These are phyloP conservation scores for Acrocephalus arundinaceus DNA, from an alignment of 2,113 vertebrate genomes.

Conservation along the genomic window DNA sequence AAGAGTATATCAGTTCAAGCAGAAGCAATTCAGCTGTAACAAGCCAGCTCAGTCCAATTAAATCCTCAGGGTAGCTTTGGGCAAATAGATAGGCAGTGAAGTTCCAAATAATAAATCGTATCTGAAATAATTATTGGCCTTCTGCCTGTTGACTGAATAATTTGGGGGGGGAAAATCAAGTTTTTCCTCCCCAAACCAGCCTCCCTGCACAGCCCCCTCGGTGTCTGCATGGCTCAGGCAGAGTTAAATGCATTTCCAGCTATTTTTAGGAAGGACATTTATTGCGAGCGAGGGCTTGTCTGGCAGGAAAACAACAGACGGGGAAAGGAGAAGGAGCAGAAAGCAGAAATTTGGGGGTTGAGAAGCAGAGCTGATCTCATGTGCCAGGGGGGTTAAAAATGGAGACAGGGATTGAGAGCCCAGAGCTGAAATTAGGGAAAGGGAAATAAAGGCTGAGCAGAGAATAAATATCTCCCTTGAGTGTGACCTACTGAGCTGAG, in stretches of 20 bases:
- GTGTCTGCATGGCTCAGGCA: not conserved
- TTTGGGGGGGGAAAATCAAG: not conserved
- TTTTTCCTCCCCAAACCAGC: not conserved
- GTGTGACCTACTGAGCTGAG: not conserved
- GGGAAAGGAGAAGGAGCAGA: not conserved
- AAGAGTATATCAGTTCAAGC: slow-evolving; percentile 34
- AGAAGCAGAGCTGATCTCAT: not conserved
- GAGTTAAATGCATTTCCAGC: not conserved
- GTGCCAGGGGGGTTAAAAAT: not conserved
- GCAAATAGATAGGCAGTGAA: not conserved
- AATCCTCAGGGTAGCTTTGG: slow-evolving; percentile 43
- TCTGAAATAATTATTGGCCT: slow-evolving; percentile 7
- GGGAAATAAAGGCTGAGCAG: not conserved
- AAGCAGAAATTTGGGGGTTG: not conserved
- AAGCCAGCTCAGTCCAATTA: slow-evolving; percentile 50
- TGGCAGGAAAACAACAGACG: not conserved
- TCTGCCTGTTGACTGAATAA: not conserved
- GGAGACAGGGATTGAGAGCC: not conserved
- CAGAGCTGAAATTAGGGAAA: not conserved
- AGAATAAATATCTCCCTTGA: not conserved
- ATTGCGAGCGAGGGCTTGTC: not conserved
- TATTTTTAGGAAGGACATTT: not conserved
- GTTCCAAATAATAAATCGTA: not conserved
- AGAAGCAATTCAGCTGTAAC: slow-evolving; percentile 38
- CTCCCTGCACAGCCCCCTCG: not conserved